Evolutionary conservation across 2,797 vertebrate species (phyloP).

Genomic region (Anguilla megastoma): DNA sequence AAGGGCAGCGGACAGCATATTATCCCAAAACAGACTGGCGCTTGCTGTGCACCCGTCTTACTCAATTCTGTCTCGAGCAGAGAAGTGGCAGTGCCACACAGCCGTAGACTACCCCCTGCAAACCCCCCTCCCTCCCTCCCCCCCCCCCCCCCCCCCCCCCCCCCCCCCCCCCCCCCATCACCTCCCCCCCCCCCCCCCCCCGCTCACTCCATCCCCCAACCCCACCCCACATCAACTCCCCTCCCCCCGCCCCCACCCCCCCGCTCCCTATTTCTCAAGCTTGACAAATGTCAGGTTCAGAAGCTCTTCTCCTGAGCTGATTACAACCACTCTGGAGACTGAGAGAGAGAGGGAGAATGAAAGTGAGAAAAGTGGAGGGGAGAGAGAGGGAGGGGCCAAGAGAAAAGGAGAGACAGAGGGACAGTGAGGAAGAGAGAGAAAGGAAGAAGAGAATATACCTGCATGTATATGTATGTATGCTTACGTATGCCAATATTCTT

Average conservation of each 20-base stretch:
- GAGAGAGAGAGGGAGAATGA: neutral
- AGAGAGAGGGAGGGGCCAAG: neutral
- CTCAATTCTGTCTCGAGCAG: no score
- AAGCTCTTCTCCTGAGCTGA: neutral
- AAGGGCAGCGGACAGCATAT: no score
- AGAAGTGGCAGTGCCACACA: no score
- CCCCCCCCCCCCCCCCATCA: no score
- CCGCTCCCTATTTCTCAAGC: neutral
- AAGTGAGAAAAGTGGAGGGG: neutral
- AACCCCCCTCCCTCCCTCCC: no score
- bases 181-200: neutral
- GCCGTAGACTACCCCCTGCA: no score
- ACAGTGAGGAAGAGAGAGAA: neutral
- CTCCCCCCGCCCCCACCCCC: neutral
- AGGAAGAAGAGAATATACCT: no score
- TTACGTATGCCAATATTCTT: no score
- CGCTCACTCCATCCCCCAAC: neutral
- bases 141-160: no score
- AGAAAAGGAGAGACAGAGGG: neutral
- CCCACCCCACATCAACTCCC: neutral
- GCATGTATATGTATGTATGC: no score
- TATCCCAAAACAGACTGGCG: no score
- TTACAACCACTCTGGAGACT: neutral
- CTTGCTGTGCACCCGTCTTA: no score
- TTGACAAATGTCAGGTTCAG: neutral